Percentiles rank a stretch among this genome's conserved stretches.
Evolutionary conservation across 2,888 invertebrate species (phyloP).

Genomic region (Synanthedon formicaeformis): DNA sequence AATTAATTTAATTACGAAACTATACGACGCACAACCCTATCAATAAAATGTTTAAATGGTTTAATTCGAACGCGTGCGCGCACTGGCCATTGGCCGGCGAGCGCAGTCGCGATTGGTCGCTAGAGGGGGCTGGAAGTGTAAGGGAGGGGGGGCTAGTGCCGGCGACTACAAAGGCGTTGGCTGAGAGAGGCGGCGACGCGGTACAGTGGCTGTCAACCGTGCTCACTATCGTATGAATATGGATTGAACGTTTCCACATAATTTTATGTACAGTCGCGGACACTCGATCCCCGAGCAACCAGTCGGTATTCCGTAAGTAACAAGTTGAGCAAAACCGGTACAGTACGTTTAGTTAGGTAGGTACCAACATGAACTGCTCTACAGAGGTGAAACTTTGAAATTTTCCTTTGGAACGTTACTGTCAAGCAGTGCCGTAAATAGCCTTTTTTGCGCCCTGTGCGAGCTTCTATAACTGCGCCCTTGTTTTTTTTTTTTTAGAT

Average conservation of each 20-base stretch:
- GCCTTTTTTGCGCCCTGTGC: too few species aligned
- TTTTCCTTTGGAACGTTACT: too few species aligned
- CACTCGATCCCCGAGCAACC: background rate
- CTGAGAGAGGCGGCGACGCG: slow-evolving; percentile 57
- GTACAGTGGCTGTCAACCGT: slow-evolving; percentile 41
- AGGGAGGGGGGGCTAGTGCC: slow-evolving; percentile 20
- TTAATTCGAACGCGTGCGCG: slow-evolving; percentile 50
- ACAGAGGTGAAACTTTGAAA: too few species aligned
- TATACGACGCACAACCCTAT: slow-evolving; percentile 32
- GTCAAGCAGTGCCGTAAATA: too few species aligned
- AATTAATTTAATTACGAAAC: too few species aligned
- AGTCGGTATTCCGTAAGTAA: background rate
- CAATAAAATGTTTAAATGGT: slow-evolving; percentile 39
- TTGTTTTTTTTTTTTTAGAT: too few species aligned
- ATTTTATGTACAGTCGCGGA: background rate
- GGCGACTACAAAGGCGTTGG: slow-evolving; percentile 43
- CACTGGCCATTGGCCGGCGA: slow-evolving; percentile 43
- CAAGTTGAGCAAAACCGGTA: too few species aligned
- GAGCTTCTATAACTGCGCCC: too few species aligned
- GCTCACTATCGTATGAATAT: slow-evolving; percentile 40
- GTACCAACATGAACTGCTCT: too few species aligned
- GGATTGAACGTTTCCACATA: slow-evolving; percentile 17
- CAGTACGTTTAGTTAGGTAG: too few species aligned
- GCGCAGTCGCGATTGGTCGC: slow-evolving; percentile 40
- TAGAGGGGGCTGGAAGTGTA: slow-evolving; percentile 1